phyloP scores from a whole-genome alignment of 2,888 invertebrate species.

The Sarcophaga subvicina region DNA sequence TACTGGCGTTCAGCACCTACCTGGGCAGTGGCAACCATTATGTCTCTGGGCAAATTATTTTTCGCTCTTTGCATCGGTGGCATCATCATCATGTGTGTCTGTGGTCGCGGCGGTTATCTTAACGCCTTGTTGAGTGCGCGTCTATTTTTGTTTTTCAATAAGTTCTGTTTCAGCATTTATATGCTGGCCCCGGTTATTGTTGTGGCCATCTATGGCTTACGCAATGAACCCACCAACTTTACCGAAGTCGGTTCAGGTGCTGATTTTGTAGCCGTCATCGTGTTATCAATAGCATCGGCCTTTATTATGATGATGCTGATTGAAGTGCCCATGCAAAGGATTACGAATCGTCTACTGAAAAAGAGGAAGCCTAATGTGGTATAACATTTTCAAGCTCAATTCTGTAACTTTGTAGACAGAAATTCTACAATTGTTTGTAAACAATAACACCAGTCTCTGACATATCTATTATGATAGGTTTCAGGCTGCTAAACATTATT shows the following conservation, averaged over 20 bases:
- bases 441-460: too few species aligned
- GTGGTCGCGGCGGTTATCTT: conserved; percentile 74
- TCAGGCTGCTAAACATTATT: too few species aligned
- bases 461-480: too few species aligned
- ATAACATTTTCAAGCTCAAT: background rate
- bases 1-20: conserved; percentile 76
- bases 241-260: conserved; percentile 74
- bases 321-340: conserved; percentile 75
- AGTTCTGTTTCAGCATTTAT: conserved; percentile 77
- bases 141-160: conserved; percentile 75
- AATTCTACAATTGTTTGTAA: too few species aligned
- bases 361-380: background rate
- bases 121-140: conserved; percentile 73
- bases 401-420: too few species aligned
- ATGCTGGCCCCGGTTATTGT: conserved; percentile 77
- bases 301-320: conserved; percentile 72
- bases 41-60: conserved; percentile 77
- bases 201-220: conserved; percentile 72
- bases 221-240: conserved; percentile 74
- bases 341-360: conserved; percentile 70
- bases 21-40: conserved; percentile 74
- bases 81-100: conserved; percentile 74
- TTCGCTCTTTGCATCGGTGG: conserved; percentile 75
- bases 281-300: conserved; percentile 71
- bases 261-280: conserved; percentile 73